A percentile compares a stretch with the other conserved stretches of the same genome.
Conservation (phyloP, 2,888 invertebrate genomes). For the Diplazon laetatorius region DNA sequence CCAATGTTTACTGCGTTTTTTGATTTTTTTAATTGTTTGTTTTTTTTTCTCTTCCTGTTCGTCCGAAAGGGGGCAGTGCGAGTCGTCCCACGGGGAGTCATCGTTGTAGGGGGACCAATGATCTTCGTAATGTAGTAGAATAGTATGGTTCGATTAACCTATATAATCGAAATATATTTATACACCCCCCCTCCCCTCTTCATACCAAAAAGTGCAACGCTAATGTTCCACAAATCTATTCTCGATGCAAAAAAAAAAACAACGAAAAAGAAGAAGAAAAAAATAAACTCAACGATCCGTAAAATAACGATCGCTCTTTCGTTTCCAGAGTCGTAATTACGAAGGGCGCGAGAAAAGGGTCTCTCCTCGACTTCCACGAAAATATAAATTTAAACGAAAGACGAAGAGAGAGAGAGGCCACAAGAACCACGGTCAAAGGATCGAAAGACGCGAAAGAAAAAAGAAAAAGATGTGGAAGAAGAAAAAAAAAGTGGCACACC, state of each 20-base stretch:
- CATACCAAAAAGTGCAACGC: too few species aligned
- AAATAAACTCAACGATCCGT: too few species aligned
- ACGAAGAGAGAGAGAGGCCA: slow-evolving; percentile 9
- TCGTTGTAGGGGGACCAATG: not conserved
- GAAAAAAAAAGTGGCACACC: slow-evolving; percentile 9
- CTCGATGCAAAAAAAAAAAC: too few species aligned
- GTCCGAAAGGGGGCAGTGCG: slow-evolving; percentile 10
- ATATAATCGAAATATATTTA: too few species aligned
- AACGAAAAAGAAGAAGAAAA: too few species aligned
- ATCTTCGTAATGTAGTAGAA: too few species aligned
- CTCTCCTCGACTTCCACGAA: slow-evolving; percentile 59
- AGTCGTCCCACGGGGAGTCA: not conserved
- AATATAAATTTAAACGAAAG: slow-evolving; percentile 62
- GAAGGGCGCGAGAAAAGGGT: slow-evolving; percentile 56
- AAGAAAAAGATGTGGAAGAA: too few species aligned
- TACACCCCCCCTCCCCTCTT: too few species aligned
- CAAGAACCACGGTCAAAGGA: slow-evolving; percentile 40
- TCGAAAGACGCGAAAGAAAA: not conserved
- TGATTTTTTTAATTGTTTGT: too few species aligned
- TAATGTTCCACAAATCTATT: too few species aligned
- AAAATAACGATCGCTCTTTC: slow-evolving; percentile 34
- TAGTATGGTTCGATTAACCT: too few species aligned
- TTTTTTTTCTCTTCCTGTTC: not conserved
- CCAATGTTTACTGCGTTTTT: not conserved
- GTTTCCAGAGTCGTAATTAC: slow-evolving; percentile 51